phyloP scores from a whole-genome alignment of 1,140 invertebrate genomes.

The Trachelipus rathkii region DNA sequence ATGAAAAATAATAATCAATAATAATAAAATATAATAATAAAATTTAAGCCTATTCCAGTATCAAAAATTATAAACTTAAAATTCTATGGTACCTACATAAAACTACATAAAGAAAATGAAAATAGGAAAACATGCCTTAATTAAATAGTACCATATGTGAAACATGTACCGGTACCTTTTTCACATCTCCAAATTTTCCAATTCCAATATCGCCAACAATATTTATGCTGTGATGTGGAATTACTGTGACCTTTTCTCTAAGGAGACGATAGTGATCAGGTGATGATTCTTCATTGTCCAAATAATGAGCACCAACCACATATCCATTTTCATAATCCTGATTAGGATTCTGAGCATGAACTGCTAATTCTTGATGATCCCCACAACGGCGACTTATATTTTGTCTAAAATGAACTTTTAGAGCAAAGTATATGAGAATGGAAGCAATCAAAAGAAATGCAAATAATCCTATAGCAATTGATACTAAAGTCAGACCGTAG shows the following conservation, averaged over 20 bases:
- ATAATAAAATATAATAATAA: too few species aligned
- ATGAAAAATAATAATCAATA: too few species aligned
- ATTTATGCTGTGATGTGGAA: conserved; percentile 41
- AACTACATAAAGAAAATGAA: too few species aligned
- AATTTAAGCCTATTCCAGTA: too few species aligned
- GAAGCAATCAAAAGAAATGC: conserved; percentile 39
- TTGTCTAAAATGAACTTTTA: conserved; percentile 25
- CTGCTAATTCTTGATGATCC: conserved; percentile 21
- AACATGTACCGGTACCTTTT: conserved; percentile 32
- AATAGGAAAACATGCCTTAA: too few species aligned
- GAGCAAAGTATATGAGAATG: conserved; percentile 36
- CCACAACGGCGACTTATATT: not conserved
- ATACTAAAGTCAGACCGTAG: too few species aligned
- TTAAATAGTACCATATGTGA: too few species aligned
- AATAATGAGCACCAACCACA: not conserved
- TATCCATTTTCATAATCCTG: conserved; percentile 5
- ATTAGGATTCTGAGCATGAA: not conserved
- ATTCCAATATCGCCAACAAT: conserved; percentile 44
- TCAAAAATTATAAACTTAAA: too few species aligned
- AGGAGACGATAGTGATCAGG: conserved; percentile 41
- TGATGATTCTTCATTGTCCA: conserved; percentile 9
- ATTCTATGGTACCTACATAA: too few species aligned
- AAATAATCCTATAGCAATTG: conserved; percentile 42
- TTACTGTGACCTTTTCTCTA: conserved; percentile 40
- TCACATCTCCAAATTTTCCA: conserved; percentile 42